Evolutionary conservation across 1,140 invertebrate genomes (phyloP), one percentile per base, ranked within the genome.

Genomic region (Thalassaphorura encarpata): DNA sequence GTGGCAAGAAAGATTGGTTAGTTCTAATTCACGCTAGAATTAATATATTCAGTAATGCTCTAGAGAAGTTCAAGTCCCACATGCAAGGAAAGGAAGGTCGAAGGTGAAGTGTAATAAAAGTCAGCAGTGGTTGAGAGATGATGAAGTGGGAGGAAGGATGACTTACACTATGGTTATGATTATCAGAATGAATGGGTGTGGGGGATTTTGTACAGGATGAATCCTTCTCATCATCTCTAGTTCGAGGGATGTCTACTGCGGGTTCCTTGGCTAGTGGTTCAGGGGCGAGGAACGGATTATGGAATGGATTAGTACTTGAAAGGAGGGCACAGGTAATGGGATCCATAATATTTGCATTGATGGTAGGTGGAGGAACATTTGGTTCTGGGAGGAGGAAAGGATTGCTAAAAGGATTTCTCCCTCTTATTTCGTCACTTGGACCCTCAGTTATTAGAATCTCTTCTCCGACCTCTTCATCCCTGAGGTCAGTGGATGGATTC

Each of bases 351-450:
- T 58, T 42, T 18, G n/a, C 29, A 33, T n/a, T n/a, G n/a, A n/a
- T 43, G 41, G 8, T n/a, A 18, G 41, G 33, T n/a, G 33, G 33
- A 36, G 11, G 11, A 11, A n/a, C 11, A 36, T n/a, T 36, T n/a
- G n/a, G 11, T n/a, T 36, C 11, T n/a, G 11, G 33, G 33, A 36
- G n/a, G 58, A 72, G 69, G 54, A 71, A 69, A 40, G 71, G 70
- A 8, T 68, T 72, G 61, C 33, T 36, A 36, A 11, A n/a, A 36
- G 11, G 33, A n/a, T n/a, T 36, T n/a, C 33, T 11, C 11, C 11
- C 33, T 36, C 33, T 11, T 11, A 36, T n/a, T 36, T n/a, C n/a
- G 33, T 11, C 11, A 11, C 33, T n/a, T 36, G 11, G 33, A 36
- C 33, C n/a, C n/a, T n/a, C 11, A 11, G 11, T 36, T 11, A 36